phyloP scores from a whole-genome alignment of 2,113 vertebrate genomes.

The Myrmecophaga tridactyla region DNA sequence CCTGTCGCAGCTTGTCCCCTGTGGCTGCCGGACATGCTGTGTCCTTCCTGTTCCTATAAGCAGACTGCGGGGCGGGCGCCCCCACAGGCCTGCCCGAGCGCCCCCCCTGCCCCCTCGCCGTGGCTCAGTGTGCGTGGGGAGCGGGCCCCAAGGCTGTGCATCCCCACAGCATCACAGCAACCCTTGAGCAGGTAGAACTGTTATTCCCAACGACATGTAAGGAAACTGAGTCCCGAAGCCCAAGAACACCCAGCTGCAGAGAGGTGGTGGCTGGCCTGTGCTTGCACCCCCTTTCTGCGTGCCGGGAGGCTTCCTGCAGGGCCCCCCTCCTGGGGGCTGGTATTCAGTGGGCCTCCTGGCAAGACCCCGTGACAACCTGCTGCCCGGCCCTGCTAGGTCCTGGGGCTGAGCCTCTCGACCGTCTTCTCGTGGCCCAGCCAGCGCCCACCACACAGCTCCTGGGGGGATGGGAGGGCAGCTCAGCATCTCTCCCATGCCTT shows the following conservation, averaged over 20 bases:
- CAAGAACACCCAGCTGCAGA: too few species aligned
- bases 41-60: slow-evolving; percentile 9
- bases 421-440: too few species aligned
- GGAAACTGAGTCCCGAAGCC: not conserved
- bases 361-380: too few species aligned
- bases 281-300: too few species aligned
- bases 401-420: too few species aligned
- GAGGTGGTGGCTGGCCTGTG: too few species aligned
- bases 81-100: not conserved
- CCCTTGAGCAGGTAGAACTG: not conserved
- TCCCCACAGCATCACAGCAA: not conserved
- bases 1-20: not conserved
- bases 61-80: not conserved
- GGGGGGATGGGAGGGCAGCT: too few species aligned
- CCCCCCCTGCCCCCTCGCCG: not conserved
- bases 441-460: too few species aligned
- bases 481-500: too few species aligned
- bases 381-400: too few species aligned
- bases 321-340: not conserved
- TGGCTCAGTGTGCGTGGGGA: too few species aligned
- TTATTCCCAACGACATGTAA: not conserved
- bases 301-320: not conserved
- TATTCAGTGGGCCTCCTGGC: too few species aligned
- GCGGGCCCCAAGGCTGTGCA: not conserved
- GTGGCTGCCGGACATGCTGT: not conserved